phyloP scores from a whole-genome alignment of 2,113 vertebrate species.

The Orthochromis indermauri region DNA sequence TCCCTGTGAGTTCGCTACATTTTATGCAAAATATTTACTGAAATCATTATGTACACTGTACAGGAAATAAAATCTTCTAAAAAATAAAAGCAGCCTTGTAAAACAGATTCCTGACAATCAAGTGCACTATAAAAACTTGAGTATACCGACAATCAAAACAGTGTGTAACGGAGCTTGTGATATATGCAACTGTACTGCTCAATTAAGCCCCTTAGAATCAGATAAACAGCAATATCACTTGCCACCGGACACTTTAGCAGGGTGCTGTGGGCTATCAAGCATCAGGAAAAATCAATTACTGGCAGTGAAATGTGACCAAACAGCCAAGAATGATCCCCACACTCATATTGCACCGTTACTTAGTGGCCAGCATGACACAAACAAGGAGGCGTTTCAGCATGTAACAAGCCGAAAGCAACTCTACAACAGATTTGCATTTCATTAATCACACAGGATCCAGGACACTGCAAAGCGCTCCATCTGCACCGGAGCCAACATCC shows the following conservation, averaged over 20 bases:
- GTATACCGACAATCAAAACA: not conserved
- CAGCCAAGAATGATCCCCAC: constrained; percentile 4
- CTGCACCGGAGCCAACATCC: constrained; percentile 32
- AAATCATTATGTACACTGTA: not conserved
- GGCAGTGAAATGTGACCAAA: constrained; percentile 27
- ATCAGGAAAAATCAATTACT: constrained; percentile 38
- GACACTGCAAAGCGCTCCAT: constrained; percentile 38
- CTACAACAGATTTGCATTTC: constrained; percentile 39
- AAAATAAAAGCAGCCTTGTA: not conserved
- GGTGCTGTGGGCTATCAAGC: constrained; percentile 6
- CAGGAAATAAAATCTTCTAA: not conserved
- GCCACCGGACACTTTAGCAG: constrained; percentile 1
- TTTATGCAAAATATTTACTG: not conserved
- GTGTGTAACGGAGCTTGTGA: not conserved
- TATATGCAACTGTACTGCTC: not conserved
- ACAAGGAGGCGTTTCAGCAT: not conserved
- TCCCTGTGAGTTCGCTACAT: not conserved
- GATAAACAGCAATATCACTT: constrained; percentile 1
- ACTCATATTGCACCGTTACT: not conserved
- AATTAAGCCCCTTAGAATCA: not conserved
- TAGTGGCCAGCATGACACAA: not conserved
- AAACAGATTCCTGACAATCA: not conserved
- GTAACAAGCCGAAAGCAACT: not conserved
- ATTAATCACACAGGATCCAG: constrained; percentile 52
- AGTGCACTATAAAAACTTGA: not conserved